Conservation (phyloP, 1,140 invertebrate species). For the Planococcus citri region DNA sequence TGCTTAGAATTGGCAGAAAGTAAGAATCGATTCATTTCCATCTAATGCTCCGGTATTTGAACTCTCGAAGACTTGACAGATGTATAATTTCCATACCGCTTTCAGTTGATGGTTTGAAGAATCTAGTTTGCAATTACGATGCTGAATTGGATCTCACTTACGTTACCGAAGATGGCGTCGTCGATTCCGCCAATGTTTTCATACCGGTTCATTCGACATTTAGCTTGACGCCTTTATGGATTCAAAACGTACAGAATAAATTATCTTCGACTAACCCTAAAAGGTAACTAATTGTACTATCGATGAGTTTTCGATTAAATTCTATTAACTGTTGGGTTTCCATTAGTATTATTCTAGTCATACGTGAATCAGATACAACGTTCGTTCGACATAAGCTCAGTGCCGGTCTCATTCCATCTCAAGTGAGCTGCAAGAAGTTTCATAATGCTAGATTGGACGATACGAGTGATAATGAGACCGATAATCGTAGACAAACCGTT, state of each 20-base stretch:
- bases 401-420: neutral
- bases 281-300: neutral
- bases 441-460: too few species aligned
- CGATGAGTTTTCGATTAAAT: too few species aligned
- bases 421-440: neutral
- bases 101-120: neutral
- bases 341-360: slow-evolving; percentile 1
- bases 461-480: too few species aligned
- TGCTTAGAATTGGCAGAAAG: neutral
- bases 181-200: neutral
- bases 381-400: neutral
- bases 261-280: neutral
- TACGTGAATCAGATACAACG: neutral
- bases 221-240: neutral
- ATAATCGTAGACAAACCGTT: too few species aligned
- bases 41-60: neutral
- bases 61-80: neutral
- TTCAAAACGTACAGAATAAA: neutral
- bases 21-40: neutral
- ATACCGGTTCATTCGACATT: neutral
- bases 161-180: neutral
- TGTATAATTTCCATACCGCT: neutral
- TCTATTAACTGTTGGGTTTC: neutral
- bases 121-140: neutral
- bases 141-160: neutral